phyloP scores from a whole-genome alignment of 2,113 vertebrate genomes.

The Archilochus colubris region DNA sequence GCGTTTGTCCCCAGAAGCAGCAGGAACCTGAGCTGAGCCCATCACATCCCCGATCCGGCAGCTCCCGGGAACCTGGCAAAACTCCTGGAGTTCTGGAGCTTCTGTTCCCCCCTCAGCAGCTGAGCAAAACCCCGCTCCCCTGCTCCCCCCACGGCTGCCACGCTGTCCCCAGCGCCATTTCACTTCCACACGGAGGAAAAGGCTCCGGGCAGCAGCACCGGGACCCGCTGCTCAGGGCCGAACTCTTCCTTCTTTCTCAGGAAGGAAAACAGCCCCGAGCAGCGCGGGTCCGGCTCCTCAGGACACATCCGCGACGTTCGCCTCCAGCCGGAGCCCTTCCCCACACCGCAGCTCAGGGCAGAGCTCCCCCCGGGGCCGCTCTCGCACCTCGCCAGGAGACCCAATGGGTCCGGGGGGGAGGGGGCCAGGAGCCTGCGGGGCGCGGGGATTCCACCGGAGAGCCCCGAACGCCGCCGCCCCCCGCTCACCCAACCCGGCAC shows the following conservation, averaged over 20 bases:
- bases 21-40: fast-evolving
- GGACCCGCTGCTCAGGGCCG: too few relatives aligned
- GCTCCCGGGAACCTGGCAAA: fast-evolving
- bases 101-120: neutral
- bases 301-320: too few relatives aligned
- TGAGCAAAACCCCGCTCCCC: fast-evolving
- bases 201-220: fast-evolving
- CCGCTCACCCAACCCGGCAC: neutral
- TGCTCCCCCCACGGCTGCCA: fast-evolving
- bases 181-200: too few relatives aligned
- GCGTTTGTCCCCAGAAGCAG: fast-evolving
- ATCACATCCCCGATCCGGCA: neutral
- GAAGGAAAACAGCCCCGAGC: fast-evolving
- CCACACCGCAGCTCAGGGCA: too few relatives aligned
- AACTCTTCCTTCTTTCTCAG: fast-evolving
- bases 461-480: too few relatives aligned
- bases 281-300: too few relatives aligned
- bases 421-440: neutral
- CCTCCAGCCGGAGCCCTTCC: fast-evolving
- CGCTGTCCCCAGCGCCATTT: neutral
- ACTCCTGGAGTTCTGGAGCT: fast-evolving
- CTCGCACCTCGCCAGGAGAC: neutral
- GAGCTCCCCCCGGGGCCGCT: neutral
- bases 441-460: too few relatives aligned
- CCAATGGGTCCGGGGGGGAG: neutral